Percentiles rank a stretch among this genome's conserved stretches.
Conservation (phyloP, 2,888 invertebrate genomes). For the Horisme vitalbata region DNA sequence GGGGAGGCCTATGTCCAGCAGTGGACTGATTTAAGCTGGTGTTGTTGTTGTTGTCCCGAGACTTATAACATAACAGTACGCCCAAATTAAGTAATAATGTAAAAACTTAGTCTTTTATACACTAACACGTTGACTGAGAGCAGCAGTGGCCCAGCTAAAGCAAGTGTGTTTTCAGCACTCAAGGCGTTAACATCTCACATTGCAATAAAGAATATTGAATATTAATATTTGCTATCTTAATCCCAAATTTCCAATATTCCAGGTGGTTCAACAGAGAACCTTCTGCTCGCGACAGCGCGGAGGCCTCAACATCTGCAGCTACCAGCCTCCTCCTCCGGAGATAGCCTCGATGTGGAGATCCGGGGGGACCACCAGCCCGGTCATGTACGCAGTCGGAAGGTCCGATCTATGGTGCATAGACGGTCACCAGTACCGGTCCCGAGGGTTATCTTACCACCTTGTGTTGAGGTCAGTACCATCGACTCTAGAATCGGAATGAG, state of each 20-base stretch:
- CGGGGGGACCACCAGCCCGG: conserved; percentile 52
- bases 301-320: conserved; percentile 65
- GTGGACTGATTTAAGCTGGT: too few relatives aligned
- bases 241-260: conserved; percentile 42
- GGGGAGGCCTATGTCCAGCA: too few relatives aligned
- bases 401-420: conserved; percentile 67
- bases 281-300: conserved; percentile 51
- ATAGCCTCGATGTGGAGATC: conserved; percentile 72
- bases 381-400: conserved; percentile 58
- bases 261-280: conserved; percentile 75
- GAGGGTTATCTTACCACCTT: conserved; percentile 49
- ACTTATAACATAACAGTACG: too few relatives aligned
- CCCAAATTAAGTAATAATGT: too few relatives aligned
- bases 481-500: background rate
- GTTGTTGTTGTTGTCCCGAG: too few relatives aligned
- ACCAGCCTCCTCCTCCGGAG: conserved; percentile 71
- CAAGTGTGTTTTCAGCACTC: too few relatives aligned
- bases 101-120: too few relatives aligned
- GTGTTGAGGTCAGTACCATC: conserved; percentile 51
- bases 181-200: too few relatives aligned
- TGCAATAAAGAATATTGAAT: too few relatives aligned
- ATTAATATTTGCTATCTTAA: too few relatives aligned
- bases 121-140: too few relatives aligned
- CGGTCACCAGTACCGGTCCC: conserved; percentile 68
- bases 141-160: too few relatives aligned